Evolutionary conservation across 2,888 invertebrate species (phyloP), one percentile per base, ranked within the genome.

Genomic region (Plebejus melissa): DNA sequence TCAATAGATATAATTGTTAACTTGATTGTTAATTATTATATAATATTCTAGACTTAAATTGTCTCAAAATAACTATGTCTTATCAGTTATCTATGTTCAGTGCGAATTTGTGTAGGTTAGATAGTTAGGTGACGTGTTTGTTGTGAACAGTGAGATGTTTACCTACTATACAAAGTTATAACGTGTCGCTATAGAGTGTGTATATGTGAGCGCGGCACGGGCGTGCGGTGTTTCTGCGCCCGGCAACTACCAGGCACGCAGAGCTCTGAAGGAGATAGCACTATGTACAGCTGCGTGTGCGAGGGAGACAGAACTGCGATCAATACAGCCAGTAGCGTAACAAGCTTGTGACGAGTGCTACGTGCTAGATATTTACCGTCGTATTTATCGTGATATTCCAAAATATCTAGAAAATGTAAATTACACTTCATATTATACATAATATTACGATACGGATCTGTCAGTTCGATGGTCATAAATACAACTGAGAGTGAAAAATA

Each of bases 161-260:
- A 22, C 22, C 22, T 81, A 82, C 16, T 50, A 13, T 75, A 75
- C 0, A 22, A 22, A 22, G 22, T 22, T 22, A 22, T 69, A 65
- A 77, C 77, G 75, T 77, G 76, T 79, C 77, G 75, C 70, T 72
- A 79, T 82, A 83, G 80, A 87, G 76, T 89, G 90, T 91, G 91
- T 90, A 90, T 90, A 90, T 90, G 91, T 91, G 90, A 89, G 92
- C 88, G 90, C 90, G 88, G 90, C 88, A 87, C 86, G 89, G 90
- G 88, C 90, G 90, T 91, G 90, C 93, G 91, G 90, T 85, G 90
- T 87, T 88, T 86, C 83, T 83, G 79, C 87, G 87, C 90, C 91
- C 90, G 90, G 88, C 88, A 88, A 88, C 81, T 90, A 93, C 92
- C 88, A 92, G 91, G 92, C 85, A 77, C 79, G 1, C 84, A 92